Evolutionary conservation across 2,888 invertebrate genomes (phyloP).

Genomic region (Ariolimax columbianus): DNA sequence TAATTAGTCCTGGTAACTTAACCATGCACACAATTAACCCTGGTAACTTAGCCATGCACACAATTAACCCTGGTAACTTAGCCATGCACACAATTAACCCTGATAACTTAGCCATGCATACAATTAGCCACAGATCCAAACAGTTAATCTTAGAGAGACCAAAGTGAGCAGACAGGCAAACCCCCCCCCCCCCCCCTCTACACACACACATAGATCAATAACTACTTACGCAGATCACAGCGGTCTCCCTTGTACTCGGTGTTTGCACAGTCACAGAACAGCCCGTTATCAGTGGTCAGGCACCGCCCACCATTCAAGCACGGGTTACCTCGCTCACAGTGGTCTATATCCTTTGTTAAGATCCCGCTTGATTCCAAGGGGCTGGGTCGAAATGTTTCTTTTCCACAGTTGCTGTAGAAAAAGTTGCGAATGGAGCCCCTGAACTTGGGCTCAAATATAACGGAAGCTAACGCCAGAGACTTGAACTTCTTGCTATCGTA

Average conservation of each 20-base stretch:
- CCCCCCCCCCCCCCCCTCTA: no score
- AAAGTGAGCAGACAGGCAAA: no score
- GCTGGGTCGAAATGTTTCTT: slow-evolving; percentile 89
- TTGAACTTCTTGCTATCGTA: slow-evolving; percentile 88
- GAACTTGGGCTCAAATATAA: slow-evolving; percentile 94
- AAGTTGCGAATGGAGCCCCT: slow-evolving; percentile 93
- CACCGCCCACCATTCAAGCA: slow-evolving; percentile 97
- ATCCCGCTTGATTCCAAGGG: slow-evolving; percentile 85
- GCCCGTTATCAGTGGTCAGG: slow-evolving; percentile 95
- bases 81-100: no score
- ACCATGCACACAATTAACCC: no score
- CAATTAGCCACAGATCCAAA: no score
- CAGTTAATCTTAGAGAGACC: no score
- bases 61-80: no score
- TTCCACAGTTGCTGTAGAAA: slow-evolving; percentile 84
- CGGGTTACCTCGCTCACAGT: slow-evolving; percentile 82
- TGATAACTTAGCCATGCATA: no score
- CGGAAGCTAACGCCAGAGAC: slow-evolving; percentile 89
- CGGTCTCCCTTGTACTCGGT: slow-evolving; percentile 95
- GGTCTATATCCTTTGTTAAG: slow-evolving; percentile 62
- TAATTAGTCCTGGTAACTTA: no score
- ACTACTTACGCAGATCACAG: slow-evolving; percentile 91
- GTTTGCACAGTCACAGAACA: slow-evolving; percentile 95
- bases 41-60: no score
- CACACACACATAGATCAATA: no score